Conservation (phyloP, 2,113 vertebrate species). For the Piaya cayana region DNA sequence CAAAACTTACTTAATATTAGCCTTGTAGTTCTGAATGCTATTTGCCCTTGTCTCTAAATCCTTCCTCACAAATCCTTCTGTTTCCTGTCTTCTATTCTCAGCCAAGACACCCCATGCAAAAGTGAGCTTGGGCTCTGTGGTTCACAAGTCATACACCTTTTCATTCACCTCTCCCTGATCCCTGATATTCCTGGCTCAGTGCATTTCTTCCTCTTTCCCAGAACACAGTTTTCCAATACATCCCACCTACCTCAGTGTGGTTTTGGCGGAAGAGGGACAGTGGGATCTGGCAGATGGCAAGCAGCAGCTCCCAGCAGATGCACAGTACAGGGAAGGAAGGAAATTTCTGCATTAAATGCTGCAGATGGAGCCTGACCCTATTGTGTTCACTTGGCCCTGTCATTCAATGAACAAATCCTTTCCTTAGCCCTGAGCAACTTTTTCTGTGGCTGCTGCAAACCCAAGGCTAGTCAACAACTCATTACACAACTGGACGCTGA, state of each 20-base stretch:
- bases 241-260: background rate
- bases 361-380: conserved; percentile 59
- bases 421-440: background rate
- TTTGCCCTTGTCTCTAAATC: background rate
- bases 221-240: background rate
- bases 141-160: background rate
- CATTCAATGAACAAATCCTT: background rate
- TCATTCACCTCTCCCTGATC: conserved; percentile 32
- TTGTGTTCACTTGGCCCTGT: conserved; percentile 30
- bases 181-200: background rate
- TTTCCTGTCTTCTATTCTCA: background rate
- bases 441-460: background rate
- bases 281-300: conserved; percentile 36
- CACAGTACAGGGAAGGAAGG: conserved; percentile 22
- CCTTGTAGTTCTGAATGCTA: background rate
- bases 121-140: background rate
- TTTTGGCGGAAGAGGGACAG: background rate
- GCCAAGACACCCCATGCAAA: background rate
- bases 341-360: conserved; percentile 33
- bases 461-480: background rate
- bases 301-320: conserved; percentile 40
- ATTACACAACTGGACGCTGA: background rate
- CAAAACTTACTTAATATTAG: background rate
- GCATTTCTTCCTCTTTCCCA: conserved; percentile 34
- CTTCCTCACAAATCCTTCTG: background rate